A percentile compares a stretch with the other conserved stretches of the same genome.
phyloP scores from a whole-genome alignment of 2,797 vertebrate genomes.

The Brachyalestes nurse region DNA sequence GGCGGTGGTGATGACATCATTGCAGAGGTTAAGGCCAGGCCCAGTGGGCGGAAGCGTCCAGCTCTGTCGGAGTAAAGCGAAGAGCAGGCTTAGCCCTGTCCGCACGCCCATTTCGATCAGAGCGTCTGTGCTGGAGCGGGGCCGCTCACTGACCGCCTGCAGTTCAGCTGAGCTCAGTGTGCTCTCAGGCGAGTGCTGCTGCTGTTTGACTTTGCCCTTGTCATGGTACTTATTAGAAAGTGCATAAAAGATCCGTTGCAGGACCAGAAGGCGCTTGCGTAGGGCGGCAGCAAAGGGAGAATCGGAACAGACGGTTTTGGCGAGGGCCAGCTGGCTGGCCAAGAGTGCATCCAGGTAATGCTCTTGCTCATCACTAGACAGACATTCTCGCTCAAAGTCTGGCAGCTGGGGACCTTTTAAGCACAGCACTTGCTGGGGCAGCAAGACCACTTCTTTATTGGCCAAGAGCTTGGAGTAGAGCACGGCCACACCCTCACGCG shows the following conservation, averaged over 20 bases:
- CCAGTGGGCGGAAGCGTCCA: slow-evolving; percentile 92
- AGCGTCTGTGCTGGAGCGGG: slow-evolving; percentile 94
- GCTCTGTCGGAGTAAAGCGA: slow-evolving; percentile 95
- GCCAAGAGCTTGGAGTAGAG: slow-evolving; percentile 91
- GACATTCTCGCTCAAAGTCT: slow-evolving; percentile 96
- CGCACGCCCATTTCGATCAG: slow-evolving; percentile 99
- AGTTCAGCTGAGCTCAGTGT: slow-evolving; percentile 87
- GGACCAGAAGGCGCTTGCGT: slow-evolving; percentile 91
- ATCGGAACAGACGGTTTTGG: slow-evolving; percentile 98
- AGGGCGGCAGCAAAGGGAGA: slow-evolving; percentile 94
- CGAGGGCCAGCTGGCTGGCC: slow-evolving; percentile 94
- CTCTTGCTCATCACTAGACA: slow-evolving; percentile 97
- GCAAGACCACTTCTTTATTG: slow-evolving; percentile 95
- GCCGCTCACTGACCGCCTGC: slow-evolving; percentile 93
- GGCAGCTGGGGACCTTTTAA: slow-evolving; percentile 97
- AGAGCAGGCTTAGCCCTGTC: slow-evolving; percentile 94
- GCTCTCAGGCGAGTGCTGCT: slow-evolving; percentile 93
- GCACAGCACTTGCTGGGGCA: slow-evolving; percentile 96
- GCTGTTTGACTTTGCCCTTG: slow-evolving; percentile 95
- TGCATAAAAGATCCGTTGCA: slow-evolving; percentile 96
- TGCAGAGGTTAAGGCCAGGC: slow-evolving; percentile 90
- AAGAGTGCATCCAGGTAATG: slow-evolving; percentile 97
- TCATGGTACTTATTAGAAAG: slow-evolving; percentile 98
- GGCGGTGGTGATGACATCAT: slow-evolving; percentile 96
- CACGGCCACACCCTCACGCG: slow-evolving; percentile 91